These are phyloP conservation scores for Gambusia holbrooki DNA, from an alignment of 2,113 vertebrate species.

Conservation along the genomic window DNA sequence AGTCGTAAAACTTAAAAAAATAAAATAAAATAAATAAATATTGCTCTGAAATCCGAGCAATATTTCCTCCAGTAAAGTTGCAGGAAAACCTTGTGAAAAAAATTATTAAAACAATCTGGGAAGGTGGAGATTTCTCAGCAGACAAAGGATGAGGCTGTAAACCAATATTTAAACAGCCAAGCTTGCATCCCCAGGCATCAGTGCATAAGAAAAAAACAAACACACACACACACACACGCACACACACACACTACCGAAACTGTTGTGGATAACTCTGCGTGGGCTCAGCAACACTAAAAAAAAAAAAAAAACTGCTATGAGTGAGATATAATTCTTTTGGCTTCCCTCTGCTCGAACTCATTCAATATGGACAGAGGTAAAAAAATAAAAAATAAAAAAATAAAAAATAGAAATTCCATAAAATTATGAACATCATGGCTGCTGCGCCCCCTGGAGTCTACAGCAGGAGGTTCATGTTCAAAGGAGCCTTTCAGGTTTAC, in stretches of 20 bases:
- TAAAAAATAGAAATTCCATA: background rate
- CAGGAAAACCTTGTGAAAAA: background rate
- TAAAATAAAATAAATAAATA: too few relatives aligned
- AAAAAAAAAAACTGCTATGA: background rate
- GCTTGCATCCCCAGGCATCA: background rate
- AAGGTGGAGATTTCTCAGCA: background rate
- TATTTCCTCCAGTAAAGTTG: background rate
- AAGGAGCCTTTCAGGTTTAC: background rate
- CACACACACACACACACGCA: background rate
- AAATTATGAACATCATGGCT: background rate
- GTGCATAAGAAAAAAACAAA: too few relatives aligned
- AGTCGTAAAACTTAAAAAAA: background rate
- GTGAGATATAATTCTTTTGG: background rate
- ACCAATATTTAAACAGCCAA: background rate
- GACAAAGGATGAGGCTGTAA: background rate
- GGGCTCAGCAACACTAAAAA: background rate
- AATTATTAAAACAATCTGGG: background rate
- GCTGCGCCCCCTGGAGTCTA: background rate
- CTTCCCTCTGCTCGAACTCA: background rate
- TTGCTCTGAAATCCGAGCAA: too few relatives aligned
- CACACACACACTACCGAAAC: background rate
- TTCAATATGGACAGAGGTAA: background rate
- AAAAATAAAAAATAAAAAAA: background rate
- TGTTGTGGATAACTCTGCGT: background rate
- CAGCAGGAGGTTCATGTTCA: background rate